A percentile compares a stretch with the other conserved stretches of the same genome.
Evolutionary conservation across 23 tunicate species (phyloP).

Genomic region (Styela clava): DNA sequence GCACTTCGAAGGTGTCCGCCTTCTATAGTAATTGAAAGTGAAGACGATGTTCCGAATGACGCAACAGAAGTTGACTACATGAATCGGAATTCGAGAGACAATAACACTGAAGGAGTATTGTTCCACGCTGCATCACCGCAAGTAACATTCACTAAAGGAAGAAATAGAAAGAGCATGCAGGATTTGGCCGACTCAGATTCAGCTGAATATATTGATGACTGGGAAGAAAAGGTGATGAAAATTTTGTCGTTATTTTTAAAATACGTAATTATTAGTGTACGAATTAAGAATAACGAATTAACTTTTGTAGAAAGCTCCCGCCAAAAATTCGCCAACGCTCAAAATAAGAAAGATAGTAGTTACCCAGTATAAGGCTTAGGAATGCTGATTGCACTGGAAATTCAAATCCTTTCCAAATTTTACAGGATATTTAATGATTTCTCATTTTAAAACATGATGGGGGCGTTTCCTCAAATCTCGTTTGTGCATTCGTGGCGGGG

Average conservation of each 20-base stretch:
- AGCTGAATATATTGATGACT: constrained; percentile 11
- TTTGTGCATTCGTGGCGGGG: no score
- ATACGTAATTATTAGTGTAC: no score
- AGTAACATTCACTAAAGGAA: not conserved
- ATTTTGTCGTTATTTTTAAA: not conserved
- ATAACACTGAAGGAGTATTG: not conserved
- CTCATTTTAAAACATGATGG: no score
- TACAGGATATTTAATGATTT: no score
- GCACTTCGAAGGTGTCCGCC: not conserved
- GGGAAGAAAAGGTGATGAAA: not conserved
- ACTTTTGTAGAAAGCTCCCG: no score
- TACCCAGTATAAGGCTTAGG: no score
- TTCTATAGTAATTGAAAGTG: not conserved
- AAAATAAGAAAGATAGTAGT: no score
- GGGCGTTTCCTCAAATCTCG: no score
- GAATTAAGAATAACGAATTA: no score
- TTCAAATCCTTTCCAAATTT: no score
- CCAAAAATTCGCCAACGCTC: no score
- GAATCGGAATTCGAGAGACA: not conserved
- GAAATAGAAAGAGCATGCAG: not conserved
- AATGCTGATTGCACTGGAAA: no score
- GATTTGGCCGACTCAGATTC: constrained; percentile 13
- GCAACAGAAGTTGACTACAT: not conserved
- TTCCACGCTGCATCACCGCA: not conserved
- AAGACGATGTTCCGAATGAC: not conserved